Conservation (phyloP, 2,797 vertebrate genomes). For the Macrochelys suwanniensis region DNA sequence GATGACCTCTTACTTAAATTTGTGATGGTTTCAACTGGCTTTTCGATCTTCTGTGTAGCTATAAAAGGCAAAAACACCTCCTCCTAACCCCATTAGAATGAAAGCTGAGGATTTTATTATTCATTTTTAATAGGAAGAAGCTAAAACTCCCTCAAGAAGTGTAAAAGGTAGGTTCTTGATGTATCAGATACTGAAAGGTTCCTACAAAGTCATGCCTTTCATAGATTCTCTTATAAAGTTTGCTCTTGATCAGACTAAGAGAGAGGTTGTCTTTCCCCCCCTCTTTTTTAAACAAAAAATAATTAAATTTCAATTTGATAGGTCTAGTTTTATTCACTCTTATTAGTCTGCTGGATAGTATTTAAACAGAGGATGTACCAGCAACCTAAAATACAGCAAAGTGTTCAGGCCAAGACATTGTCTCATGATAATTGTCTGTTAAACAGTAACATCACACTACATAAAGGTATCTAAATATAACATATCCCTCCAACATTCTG, state of each 20-base stretch:
- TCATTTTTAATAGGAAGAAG: slow-evolving; percentile 79
- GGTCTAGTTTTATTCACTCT: not conserved
- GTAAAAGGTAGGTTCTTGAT: slow-evolving; percentile 72
- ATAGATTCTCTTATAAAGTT: slow-evolving; percentile 22
- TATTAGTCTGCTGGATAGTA: not conserved
- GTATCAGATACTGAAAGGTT: slow-evolving; percentile 60
- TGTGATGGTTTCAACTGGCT: slow-evolving; percentile 67
- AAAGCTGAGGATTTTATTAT: slow-evolving; percentile 80
- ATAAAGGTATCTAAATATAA: slow-evolving; percentile 63
- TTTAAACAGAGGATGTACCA: not conserved
- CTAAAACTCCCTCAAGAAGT: slow-evolving; percentile 76
- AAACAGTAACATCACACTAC: slow-evolving; percentile 53
- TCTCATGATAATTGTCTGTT: slow-evolving; percentile 41
- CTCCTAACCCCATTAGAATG: slow-evolving; percentile 80
- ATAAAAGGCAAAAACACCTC: slow-evolving; percentile 79
- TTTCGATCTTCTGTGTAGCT: slow-evolving; percentile 70
- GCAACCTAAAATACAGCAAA: not conserved
- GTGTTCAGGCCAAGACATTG: slow-evolving; percentile 1
- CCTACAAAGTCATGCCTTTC: slow-evolving; percentile 56
- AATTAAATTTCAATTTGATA: not conserved
- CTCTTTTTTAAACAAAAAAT: not conserved
- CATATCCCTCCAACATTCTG: slow-evolving; percentile 41
- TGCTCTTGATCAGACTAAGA: not conserved
- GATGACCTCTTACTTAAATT: slow-evolving; percentile 74
- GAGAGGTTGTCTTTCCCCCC: not conserved